Percentiles rank a stretch among this genome's conserved stretches.
Evolutionary conservation across 2,797 vertebrate genomes (phyloP).

Genomic region (Falco concolor): DNA sequence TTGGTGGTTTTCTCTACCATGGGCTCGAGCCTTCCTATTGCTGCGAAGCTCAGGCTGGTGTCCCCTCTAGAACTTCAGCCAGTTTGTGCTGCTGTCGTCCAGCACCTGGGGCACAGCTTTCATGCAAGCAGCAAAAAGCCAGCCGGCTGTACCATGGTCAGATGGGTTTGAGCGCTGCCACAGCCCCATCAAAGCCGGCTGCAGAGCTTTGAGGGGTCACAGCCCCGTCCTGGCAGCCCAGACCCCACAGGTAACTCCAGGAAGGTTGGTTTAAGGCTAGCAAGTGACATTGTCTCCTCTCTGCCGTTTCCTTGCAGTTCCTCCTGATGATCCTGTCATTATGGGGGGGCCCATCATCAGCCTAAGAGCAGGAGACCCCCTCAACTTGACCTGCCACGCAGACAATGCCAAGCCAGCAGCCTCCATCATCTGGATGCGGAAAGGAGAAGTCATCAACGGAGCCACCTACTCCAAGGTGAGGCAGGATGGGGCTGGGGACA

Average conservation of each 20-base stretch:
- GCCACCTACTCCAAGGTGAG: slow-evolving; percentile 98
- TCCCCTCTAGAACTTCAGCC: not conserved
- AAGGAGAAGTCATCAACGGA: slow-evolving; percentile 91
- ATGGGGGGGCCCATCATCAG: slow-evolving; percentile 91
- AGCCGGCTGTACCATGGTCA: accelerated
- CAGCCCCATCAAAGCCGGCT: not conserved
- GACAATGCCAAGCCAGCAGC: slow-evolving; percentile 96
- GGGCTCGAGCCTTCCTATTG: too few relatives aligned
- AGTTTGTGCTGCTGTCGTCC: not conserved
- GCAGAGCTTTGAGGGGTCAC: not conserved
- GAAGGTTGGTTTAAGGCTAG: not conserved
- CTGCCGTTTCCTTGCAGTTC: slow-evolving; percentile 77
- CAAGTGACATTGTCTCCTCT: not conserved
- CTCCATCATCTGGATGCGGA: slow-evolving; percentile 94
- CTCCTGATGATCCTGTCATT: slow-evolving; percentile 93
- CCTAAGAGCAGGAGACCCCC: slow-evolving; percentile 89
- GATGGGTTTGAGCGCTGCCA: not conserved
- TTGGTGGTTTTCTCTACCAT: not conserved
- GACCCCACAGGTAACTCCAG: not conserved
- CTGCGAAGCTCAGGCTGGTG: too few relatives aligned
- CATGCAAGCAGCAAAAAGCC: not conserved
- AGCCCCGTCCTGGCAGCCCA: not conserved
- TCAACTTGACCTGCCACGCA: slow-evolving; percentile 95
- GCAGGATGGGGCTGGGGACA: not conserved
- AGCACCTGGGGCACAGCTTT: not conserved